Evolutionary conservation across 2,888 invertebrate genomes (phyloP).

Genomic region (Drosophila demipolita): DNA sequence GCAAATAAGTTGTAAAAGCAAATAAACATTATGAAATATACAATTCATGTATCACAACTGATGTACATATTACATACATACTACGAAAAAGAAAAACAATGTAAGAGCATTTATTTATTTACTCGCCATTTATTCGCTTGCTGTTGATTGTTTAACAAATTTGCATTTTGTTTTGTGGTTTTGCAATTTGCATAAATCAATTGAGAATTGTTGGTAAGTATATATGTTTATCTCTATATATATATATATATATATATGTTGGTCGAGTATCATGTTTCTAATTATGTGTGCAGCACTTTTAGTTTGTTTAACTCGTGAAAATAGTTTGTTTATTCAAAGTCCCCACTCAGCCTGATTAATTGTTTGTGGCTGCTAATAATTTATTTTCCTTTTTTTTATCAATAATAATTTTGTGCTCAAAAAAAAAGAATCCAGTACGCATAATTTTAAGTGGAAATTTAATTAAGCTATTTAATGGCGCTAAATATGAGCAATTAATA

Average conservation of each 20-base stretch:
- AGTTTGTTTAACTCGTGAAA: slow-evolving; percentile 69
- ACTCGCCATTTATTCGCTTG: slow-evolving; percentile 21
- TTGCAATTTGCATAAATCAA: slow-evolving; percentile 79
- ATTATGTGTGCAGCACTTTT: slow-evolving; percentile 73
- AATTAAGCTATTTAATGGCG: slow-evolving; percentile 69
- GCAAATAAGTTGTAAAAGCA: slow-evolving; percentile 51
- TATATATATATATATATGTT: neutral
- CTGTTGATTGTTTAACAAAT: slow-evolving; percentile 46
- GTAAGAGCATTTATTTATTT: slow-evolving; percentile 54
- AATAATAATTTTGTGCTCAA: neutral
- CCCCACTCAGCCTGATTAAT: slow-evolving; percentile 46
- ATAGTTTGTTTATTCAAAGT: slow-evolving; percentile 49
- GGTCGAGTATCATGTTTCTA: slow-evolving; percentile 70
- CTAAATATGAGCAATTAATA: slow-evolving; percentile 75
- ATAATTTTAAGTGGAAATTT: slow-evolving; percentile 72
- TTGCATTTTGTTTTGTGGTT: slow-evolving; percentile 68
- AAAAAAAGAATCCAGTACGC: slow-evolving; percentile 26
- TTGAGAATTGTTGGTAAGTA: slow-evolving; percentile 43
- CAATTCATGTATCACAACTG: neutral
- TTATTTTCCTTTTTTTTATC: slow-evolving; percentile 15
- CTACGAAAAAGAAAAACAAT: neutral
- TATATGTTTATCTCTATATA: neutral
- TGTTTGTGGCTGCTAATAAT: slow-evolving; percentile 43
- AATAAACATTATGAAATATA: slow-evolving; percentile 35
- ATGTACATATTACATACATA: slow-evolving; percentile 1